Evolutionary conservation across 1,140 invertebrate genomes (phyloP).

Genomic region (Dendrolimus punctatus): DNA sequence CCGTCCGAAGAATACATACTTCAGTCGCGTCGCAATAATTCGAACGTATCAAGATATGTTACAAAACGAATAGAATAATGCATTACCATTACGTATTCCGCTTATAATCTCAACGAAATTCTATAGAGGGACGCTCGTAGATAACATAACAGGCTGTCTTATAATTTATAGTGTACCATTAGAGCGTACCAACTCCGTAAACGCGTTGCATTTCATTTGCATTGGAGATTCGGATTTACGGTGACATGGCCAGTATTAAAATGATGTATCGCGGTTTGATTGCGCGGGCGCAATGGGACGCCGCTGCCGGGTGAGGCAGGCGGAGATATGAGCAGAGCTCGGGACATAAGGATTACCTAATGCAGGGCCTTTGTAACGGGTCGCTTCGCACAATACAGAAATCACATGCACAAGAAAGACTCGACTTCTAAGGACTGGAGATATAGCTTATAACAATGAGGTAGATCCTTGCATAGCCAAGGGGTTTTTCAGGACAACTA

Average conservation of each 20-base stretch:
- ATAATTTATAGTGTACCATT: slow-evolving; percentile 61
- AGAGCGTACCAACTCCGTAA: slow-evolving; percentile 38
- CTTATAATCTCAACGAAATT: slow-evolving; percentile 60
- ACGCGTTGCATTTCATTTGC: slow-evolving; percentile 53
- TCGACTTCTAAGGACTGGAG: no score
- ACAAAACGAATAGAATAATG: slow-evolving; percentile 28
- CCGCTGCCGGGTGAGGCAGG: slow-evolving; percentile 1
- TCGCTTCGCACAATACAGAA: no score
- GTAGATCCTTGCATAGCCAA: no score
- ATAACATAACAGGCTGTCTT: slow-evolving; percentile 49
- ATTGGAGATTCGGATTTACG: slow-evolving; percentile 62
- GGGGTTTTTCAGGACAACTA: no score
- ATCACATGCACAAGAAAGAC: no score
- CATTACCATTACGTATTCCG: slow-evolving; percentile 56
- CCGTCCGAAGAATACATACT: background rate
- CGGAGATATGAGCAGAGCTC: background rate
- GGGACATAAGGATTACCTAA: no score
- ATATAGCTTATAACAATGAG: no score
- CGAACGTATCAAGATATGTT: slow-evolving; percentile 1
- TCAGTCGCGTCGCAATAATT: slow-evolving; percentile 6
- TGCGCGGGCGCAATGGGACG: slow-evolving; percentile 18
- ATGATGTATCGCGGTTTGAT: slow-evolving; percentile 64
- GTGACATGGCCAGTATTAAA: slow-evolving; percentile 61
- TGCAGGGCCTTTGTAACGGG: no score
- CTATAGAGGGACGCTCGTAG: slow-evolving; percentile 39